Base-by-base conservation (phyloP, 2,113 vertebrate species). In the Barbus barbus region DNA sequence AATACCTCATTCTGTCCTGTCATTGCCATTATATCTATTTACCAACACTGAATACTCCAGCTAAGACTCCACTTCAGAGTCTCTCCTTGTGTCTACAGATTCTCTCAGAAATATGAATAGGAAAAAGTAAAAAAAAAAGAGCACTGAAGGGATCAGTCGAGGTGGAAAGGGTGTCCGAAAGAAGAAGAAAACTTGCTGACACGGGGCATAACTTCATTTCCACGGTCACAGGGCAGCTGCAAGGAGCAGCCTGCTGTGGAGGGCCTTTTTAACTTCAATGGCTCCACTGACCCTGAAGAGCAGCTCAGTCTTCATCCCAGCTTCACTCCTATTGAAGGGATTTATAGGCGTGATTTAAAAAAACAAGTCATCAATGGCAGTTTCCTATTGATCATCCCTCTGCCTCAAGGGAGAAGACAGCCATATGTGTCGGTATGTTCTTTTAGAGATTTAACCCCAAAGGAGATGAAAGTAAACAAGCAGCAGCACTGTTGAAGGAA, bases 121-220 rank as follows among this genome's bases (percentile, higher is more conserved):
- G 79, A 75, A 87, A 87, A 79, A 79, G 87, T 89, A 87, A 86
- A 90, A 85, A 85, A n/a, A 91, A 90, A 84, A 91, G 84, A 92
- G 88, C 86, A 91, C 91, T 91, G 85, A 91, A 77, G 82, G 84
- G 83, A 53, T 85, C 82, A 89, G 89, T 83, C 84, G 90, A 91
- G 87, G 90, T 91, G 92, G 91, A 89, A 91, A 91, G 90, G 90
- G 78, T 91, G 91, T 89, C 91, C 90, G 93, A 90, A 93, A 93
- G 94, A 93, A 93, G 93, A 90, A 91, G 92, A 92, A 94, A 94
- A 96, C 95, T 96, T 97, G 96, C 97, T 99, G 98, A 99, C 97
- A 98, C 95, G 96, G 97, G 97, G 96, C 97, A 98, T 98, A 99
- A 98, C 97, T 99, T 99, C 98, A 99, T 99, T 99, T 99, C 96